Percentiles rank a stretch among this genome's conserved stretches.
phyloP scores from a whole-genome alignment of 2,888 invertebrate genomes.

The Neuroscelio doddi region DNA sequence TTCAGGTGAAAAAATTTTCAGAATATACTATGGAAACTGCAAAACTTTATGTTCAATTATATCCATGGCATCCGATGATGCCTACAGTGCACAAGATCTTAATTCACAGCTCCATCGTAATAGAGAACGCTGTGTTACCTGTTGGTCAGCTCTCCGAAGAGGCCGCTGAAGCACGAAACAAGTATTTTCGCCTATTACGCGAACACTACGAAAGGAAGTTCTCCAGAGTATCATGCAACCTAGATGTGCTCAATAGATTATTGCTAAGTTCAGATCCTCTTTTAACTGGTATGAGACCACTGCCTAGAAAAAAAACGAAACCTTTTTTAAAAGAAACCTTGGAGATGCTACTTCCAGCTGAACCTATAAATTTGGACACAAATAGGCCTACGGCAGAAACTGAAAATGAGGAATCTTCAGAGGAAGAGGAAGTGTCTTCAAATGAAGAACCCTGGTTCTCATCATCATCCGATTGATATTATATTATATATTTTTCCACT shows the following conservation, averaged over 20 bases:
- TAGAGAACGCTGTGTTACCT: constrained; percentile 53
- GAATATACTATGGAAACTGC: constrained; percentile 22
- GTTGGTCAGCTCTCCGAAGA: constrained; percentile 59
- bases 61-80: constrained; percentile 59
- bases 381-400: too few species aligned
- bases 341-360: constrained; percentile 12
- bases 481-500: too few species aligned
- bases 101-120: constrained; percentile 54
- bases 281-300: constrained; percentile 67
- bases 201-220: constrained; percentile 49
- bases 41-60: constrained; percentile 54
- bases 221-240: constrained; percentile 42
- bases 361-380: too few species aligned
- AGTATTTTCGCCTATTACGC: constrained; percentile 51
- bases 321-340: constrained; percentile 18
- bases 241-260: constrained; percentile 50
- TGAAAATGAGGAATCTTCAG: too few species aligned
- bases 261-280: constrained; percentile 50
- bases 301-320: constrained; percentile 58
- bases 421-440: too few species aligned
- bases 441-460: too few species aligned
- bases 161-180: constrained; percentile 56
- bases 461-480: too few species aligned
- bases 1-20: constrained; percentile 48
- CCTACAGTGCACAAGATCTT: constrained; percentile 47